Conservation (phyloP, 2,113 vertebrate species). For the Fregata magnificens region DNA sequence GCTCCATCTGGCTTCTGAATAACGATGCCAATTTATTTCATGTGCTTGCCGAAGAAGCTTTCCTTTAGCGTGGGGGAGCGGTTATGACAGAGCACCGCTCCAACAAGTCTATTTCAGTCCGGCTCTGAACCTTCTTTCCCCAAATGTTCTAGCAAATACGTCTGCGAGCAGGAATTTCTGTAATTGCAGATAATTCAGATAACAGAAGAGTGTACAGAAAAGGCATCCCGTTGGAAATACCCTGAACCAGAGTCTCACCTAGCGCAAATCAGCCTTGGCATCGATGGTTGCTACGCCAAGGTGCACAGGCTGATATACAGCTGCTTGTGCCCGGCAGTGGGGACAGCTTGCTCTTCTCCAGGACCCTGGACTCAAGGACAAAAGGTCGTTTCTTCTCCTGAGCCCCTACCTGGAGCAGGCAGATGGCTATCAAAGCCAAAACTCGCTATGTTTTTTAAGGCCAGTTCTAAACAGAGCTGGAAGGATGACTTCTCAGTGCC, state of each 20-base stretch:
- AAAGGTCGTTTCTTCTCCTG: neutral
- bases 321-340: neutral
- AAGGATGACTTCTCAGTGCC: neutral
- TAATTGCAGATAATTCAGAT: neutral
- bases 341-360: neutral
- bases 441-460: neutral
- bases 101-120: neutral
- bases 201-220: neutral
- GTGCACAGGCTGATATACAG: neutral
- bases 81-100: neutral
- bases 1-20: constrained; percentile 24
- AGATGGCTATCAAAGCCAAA: neutral
- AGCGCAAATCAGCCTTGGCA: neutral
- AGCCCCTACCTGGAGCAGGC: neutral
- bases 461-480: neutral
- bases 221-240: neutral
- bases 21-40: neutral
- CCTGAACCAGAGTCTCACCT: neutral
- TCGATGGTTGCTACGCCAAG: neutral
- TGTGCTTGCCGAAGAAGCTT: neutral
- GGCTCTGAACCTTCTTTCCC: neutral
- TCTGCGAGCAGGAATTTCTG: neutral
- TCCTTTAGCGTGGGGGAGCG: neutral
- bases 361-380: neutral
- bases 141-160: neutral